These are phyloP conservation scores for Loripinus fragilis DNA, from an alignment of 2,888 invertebrate genomes.

Conservation along the genomic window DNA sequence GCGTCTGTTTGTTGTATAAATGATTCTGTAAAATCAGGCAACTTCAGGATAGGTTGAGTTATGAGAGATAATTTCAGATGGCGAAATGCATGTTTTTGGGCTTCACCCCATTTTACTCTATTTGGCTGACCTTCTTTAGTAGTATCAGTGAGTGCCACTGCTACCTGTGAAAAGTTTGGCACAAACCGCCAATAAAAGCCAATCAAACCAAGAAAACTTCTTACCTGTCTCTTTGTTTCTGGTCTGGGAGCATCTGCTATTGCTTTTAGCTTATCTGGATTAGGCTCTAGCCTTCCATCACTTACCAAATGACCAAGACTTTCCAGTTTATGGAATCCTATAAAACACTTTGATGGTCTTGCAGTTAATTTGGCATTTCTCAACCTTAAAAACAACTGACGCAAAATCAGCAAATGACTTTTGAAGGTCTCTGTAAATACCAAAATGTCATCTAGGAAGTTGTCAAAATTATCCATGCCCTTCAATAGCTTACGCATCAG, in stretches of 20 bases:
- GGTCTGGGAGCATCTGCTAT: constrained; percentile 38
- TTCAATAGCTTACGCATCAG: neutral
- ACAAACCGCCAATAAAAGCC: constrained; percentile 52
- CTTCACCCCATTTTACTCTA: no score
- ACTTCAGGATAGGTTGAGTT: constrained; percentile 48
- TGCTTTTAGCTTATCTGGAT: constrained; percentile 33
- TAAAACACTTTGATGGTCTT: no score
- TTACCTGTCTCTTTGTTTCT: constrained; percentile 38
- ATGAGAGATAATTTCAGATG: constrained; percentile 41
- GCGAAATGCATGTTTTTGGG: constrained; percentile 44
- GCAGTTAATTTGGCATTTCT: no score
- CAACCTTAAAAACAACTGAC: no score
- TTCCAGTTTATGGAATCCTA: no score
- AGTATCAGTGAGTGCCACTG: constrained; percentile 48
- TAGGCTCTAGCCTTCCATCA: no score
- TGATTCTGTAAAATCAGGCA: constrained; percentile 53
- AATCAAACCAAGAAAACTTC: constrained; percentile 49
- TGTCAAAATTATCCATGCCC: neutral
- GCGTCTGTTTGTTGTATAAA: constrained; percentile 67
- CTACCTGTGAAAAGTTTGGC: constrained; percentile 49
- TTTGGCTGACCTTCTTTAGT: no score
- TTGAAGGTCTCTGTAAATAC: neutral
- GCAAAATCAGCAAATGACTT: no score
- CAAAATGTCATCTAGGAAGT: neutral
- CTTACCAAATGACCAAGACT: no score